Evolutionary conservation across 2,888 invertebrate genomes (phyloP), one percentile per base, ranked within the genome.

Genomic region (Hyles lineata): DNA sequence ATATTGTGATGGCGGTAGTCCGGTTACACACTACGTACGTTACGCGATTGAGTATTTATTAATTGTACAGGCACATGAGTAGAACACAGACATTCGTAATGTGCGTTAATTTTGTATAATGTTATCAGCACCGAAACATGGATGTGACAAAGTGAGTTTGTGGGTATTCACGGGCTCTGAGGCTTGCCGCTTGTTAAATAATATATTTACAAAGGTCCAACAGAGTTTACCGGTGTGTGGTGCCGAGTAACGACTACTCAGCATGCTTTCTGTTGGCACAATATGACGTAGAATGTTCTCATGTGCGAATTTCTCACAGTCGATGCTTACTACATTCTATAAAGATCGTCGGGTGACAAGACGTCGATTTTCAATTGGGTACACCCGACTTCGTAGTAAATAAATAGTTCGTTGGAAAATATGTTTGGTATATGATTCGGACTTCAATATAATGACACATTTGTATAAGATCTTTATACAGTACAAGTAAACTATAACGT

Each of bases 211-310:
- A 60, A 43, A 63, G 43, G 9, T 67, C 43, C 67, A 23, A 67
- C 50, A 5, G 43, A 23, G 17, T 63, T 8, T 63, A 9, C 35
- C 1, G 60, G 23, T 25, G 15, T 63, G 63, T 63, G 23, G 21
- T 15, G 50, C 23, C 50, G 50, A 67, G 23, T n/a, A 32, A 62
- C 19, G n/a, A 8, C 29, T 61, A 62, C 35, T n/a, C 32, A n/a
- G 62, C 62, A n/a, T n/a, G 75, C 77, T 74, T 77, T 79, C 75
- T 72, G 78, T 85, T 85, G 85, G 84, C 85, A 85, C 85, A 80
- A 78, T 76, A 74, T 73, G 73, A 29, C 23, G 32, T 35, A 32
- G n/a, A 32, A 9, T 9, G 21, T 50, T 25, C 32, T 1, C 1
- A 3, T 58, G 52, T 17, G 8, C 7, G 7, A 21, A 21, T 67